Conservation (phyloP, 2,113 vertebrate genomes). For the Diphyllodes magnificus region DNA sequence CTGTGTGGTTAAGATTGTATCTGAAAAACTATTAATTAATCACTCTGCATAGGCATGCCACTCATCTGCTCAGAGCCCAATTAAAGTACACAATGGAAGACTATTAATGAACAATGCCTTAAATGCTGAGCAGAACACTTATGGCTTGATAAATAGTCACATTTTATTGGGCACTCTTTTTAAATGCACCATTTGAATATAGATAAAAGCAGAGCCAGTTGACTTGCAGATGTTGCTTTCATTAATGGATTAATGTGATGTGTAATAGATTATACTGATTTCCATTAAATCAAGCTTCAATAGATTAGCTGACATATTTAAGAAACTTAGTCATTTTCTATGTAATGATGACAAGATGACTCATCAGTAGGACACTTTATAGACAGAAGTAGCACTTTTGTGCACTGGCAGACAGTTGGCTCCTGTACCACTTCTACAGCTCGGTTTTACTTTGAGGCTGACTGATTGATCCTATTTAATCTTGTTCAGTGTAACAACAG, state of each 20-base stretch:
- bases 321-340: constrained; percentile 33
- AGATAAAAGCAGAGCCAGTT: background rate
- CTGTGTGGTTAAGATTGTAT: background rate
- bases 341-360: background rate
- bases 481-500: background rate
- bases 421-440: background rate
- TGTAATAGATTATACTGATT: background rate
- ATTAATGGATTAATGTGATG: constrained; percentile 17
- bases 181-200: background rate
- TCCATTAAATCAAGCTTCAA: constrained; percentile 30
- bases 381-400: background rate
- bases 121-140: background rate
- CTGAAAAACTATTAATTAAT: background rate
- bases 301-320: constrained; percentile 36
- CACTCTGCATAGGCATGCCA: background rate
- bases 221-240: constrained; percentile 1
- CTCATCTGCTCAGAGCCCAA: background rate
- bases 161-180: constrained; percentile 3
- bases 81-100: background rate
- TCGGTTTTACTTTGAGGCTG: background rate
- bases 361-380: background rate
- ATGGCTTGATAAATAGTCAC: background rate
- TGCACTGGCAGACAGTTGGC: background rate
- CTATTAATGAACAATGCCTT: constrained; percentile 1
- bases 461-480: background rate